phyloP scores from a whole-genome alignment of 2,113 vertebrate genomes.

The Lagopus leucura region DNA sequence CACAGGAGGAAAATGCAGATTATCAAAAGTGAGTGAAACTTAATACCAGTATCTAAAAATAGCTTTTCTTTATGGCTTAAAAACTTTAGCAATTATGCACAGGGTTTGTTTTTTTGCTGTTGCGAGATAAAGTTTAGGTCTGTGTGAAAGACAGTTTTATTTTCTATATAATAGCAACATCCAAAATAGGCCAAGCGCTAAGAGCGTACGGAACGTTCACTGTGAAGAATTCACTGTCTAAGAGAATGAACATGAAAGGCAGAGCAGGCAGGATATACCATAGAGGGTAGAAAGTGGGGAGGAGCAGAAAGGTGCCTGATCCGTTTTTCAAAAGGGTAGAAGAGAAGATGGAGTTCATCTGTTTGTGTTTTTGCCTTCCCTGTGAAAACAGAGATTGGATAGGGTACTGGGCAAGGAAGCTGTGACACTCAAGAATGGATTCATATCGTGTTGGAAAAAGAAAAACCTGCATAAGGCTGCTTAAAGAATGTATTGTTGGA shows the following conservation, averaged over 20 bases:
- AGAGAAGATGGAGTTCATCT: not conserved
- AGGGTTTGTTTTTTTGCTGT: not conserved
- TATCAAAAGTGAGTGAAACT: conserved; percentile 53
- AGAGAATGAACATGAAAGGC: not conserved
- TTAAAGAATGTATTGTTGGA: not conserved
- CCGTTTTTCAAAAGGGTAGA: not conserved
- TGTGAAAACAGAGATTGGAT: not conserved
- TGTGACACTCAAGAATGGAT: not conserved
- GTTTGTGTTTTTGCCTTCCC: not conserved
- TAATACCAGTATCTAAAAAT: conserved; percentile 40
- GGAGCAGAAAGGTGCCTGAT: not conserved
- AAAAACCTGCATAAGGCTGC: not conserved
- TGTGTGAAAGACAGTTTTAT: not conserved
- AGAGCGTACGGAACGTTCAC: not conserved
- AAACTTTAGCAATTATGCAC: conserved; percentile 7
- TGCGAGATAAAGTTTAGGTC: not conserved
- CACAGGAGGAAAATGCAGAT: conserved; percentile 59
- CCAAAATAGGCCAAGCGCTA: not conserved
- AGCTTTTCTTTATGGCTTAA: conserved; percentile 17
- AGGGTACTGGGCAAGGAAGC: not conserved
- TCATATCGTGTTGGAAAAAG: not conserved
- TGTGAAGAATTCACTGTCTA: not conserved
- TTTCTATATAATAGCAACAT: not conserved
- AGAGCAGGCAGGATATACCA: conserved; percentile 6
- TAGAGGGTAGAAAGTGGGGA: not conserved